Conservation (phyloP, 2,113 vertebrate species). For the Stigmatopora nigra region DNA sequence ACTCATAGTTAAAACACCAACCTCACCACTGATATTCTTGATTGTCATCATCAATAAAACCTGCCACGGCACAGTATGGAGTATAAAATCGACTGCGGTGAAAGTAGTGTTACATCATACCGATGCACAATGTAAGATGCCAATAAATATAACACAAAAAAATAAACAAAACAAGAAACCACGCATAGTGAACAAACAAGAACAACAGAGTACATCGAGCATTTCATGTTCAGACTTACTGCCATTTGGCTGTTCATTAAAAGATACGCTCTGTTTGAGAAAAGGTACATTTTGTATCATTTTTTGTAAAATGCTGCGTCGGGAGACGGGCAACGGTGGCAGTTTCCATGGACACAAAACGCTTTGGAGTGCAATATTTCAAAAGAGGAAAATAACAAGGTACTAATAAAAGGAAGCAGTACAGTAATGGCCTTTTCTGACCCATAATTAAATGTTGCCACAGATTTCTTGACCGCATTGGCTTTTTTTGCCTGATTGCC, state of each 20-base stretch:
- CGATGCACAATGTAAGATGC: background rate
- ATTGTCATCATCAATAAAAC: background rate
- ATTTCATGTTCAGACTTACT: background rate
- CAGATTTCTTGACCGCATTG: background rate
- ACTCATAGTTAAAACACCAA: background rate
- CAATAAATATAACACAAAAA: background rate
- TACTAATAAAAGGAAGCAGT: background rate
- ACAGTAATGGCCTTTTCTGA: background rate
- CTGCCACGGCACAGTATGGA: background rate
- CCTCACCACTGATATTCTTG: background rate
- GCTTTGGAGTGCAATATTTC: background rate
- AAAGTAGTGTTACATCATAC: background rate
- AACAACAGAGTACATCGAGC: background rate
- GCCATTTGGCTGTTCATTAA: background rate
- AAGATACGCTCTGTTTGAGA: background rate
- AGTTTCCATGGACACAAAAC: background rate
- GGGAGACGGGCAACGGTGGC: background rate
- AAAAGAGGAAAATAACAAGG: background rate
- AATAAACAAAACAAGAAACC: background rate
- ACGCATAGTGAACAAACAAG: background rate
- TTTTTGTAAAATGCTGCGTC: background rate
- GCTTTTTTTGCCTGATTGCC: background rate
- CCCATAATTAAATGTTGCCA: background rate
- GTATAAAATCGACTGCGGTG: background rate
- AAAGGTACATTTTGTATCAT: slow-evolving; percentile 1